Evolutionary conservation across 2,888 invertebrate species (phyloP).

Genomic region (Drepana falcataria): DNA sequence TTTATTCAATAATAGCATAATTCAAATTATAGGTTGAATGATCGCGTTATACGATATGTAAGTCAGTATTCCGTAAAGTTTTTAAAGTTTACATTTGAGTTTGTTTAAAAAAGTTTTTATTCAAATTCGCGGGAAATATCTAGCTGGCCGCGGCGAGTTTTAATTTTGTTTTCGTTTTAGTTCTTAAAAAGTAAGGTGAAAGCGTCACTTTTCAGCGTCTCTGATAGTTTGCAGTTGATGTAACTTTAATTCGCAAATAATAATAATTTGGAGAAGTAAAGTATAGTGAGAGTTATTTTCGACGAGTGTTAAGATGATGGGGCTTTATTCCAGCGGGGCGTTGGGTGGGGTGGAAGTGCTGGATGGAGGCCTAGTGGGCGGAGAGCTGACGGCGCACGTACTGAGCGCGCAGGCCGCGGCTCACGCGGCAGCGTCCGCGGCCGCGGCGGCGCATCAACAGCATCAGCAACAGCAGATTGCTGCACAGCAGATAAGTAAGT

Average conservation of each 20-base stretch:
- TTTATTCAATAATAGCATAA: too few relatives aligned
- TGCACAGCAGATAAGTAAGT: slow-evolving; percentile 68
- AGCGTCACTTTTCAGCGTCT: background rate
- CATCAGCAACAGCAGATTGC: slow-evolving; percentile 61
- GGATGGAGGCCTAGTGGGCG: slow-evolving; percentile 62
- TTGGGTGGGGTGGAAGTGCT: slow-evolving; percentile 73
- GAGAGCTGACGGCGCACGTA: slow-evolving; percentile 65
- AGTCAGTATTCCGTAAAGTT: slow-evolving; percentile 2
- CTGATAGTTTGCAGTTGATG: background rate
- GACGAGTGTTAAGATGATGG: slow-evolving; percentile 65
- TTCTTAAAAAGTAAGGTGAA: background rate
- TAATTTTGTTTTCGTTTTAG: background rate
- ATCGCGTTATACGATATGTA: slow-evolving; percentile 26
- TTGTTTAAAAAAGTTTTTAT: background rate
- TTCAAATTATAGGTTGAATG: slow-evolving; percentile 12
- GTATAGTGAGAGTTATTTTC: slow-evolving; percentile 12
- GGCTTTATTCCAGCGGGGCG: slow-evolving; percentile 78
- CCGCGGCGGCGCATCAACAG: slow-evolving; percentile 61
- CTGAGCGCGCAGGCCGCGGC: slow-evolving; percentile 73
- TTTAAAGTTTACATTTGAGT: background rate
- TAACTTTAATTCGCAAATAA: background rate
- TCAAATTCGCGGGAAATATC: slow-evolving; percentile 4
- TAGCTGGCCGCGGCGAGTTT: slow-evolving; percentile 9
- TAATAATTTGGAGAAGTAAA: background rate
- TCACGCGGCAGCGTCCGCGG: slow-evolving; percentile 63